phyloP scores from a whole-genome alignment of 2,113 vertebrate genomes.

The Chloropsis cyanopogon region DNA sequence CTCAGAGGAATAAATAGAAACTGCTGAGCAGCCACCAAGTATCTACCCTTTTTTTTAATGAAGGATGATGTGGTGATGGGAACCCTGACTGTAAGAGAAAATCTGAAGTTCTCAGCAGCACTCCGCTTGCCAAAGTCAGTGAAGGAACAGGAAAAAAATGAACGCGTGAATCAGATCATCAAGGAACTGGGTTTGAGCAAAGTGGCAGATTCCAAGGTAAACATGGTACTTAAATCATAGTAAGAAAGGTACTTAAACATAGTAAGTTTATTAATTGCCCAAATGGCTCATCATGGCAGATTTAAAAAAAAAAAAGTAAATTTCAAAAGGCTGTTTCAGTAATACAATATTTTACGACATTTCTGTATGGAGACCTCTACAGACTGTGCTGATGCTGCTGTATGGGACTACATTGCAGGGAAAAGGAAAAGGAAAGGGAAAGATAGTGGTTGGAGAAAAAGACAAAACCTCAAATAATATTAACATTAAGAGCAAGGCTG shows the following conservation, averaged over 20 bases:
- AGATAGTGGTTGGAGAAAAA: background rate
- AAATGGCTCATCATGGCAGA: background rate
- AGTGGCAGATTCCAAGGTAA: conserved; percentile 91
- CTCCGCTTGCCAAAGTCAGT: conserved; percentile 84
- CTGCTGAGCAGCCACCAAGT: background rate
- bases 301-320: background rate
- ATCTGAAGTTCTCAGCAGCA: conserved; percentile 90
- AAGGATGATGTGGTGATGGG: conserved; percentile 96
- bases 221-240: background rate
- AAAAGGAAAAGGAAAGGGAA: background rate
- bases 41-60: background rate
- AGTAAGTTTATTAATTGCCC: background rate
- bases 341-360: background rate
- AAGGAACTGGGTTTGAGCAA: conserved; percentile 85
- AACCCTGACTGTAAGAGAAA: conserved; percentile 91
- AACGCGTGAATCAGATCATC: conserved; percentile 81
- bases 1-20: background rate
- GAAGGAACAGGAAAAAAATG: conserved; percentile 78
- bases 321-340: background rate
- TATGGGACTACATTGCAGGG: background rate
- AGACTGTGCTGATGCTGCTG: background rate
- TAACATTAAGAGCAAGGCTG: background rate
- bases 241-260: background rate
- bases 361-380: background rate
- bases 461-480: background rate